Base-by-base conservation (phyloP, 2,888 invertebrate species). In the Eupithecia exiguata region DNA sequence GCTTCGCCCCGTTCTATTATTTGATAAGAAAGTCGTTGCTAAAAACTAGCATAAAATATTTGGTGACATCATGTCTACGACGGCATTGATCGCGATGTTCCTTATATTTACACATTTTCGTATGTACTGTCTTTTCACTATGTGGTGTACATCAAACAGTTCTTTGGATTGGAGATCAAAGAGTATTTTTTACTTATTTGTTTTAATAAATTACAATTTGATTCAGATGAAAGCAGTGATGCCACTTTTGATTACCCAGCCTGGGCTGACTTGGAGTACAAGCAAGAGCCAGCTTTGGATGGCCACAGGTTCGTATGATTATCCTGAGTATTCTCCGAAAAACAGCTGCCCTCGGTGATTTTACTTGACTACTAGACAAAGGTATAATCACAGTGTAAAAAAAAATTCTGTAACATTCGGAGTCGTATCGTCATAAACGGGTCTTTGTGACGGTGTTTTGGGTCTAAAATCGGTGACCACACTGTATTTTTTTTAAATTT, bases 241-340 rank as follows among this genome's bases (percentile, higher is more conserved):
- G 38, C 7, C 61, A 30, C 5, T 14, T 58, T 58, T 25, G 58
- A 58, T 58, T 58, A 58, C 25, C 21, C 58, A 58, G 58, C 0
- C 5, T 58, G 58, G 58, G 0, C 25, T 14, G 25, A 58, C 5
- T 25, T 58, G 25, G 58, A 58, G 14, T 89, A 78, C 69, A 82
- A 83, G 74, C 71, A 21, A 74, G 84, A 86, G 66, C 88, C 88
- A 0, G 91, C 21, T 21, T 2, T 5, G 25, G 58, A 89, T 77
- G 84, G 83, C 7, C 89, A 91, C 83, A 91, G 91, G 91, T 91
- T 58, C 74, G 78, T 74, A 25, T 62, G 4, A 21, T 35, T 6
- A 18, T 58, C 14, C 25, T 58, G 14, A 5, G 25, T 25, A 25
- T 58, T 25, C 21, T 53, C 10, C 21, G 10, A 21, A n/a, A 49